phyloP scores from a whole-genome alignment of 2,113 vertebrate species.

The Thalassarche chlororhynchos region DNA sequence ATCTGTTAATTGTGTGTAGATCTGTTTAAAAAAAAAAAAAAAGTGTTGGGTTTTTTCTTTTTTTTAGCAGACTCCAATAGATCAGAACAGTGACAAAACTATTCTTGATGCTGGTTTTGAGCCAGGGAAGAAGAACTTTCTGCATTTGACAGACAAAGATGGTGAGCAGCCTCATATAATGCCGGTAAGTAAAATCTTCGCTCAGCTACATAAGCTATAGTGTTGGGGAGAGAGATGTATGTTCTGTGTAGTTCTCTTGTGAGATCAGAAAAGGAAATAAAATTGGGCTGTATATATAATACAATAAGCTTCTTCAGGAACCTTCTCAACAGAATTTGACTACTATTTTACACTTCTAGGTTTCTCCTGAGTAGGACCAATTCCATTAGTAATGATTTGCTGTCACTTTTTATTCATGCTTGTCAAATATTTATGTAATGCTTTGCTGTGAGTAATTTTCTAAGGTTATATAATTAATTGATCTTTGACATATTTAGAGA shows the following conservation, averaged over 20 bases:
- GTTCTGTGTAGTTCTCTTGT: not conserved
- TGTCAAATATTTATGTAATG: not conserved
- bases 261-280: not conserved
- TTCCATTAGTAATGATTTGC: not conserved
- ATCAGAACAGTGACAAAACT: constrained; percentile 88
- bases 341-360: not conserved
- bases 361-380: not conserved
- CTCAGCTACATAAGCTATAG: not conserved
- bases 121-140: constrained; percentile 93
- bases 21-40: not conserved
- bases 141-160: constrained; percentile 94
- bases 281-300: not conserved
- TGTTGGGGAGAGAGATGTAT: not conserved
- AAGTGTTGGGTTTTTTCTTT: not conserved
- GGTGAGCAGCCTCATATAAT: constrained; percentile 92
- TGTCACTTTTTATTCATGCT: not conserved
- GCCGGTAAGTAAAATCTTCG: constrained; percentile 77
- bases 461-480: not conserved
- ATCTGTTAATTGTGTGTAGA: not conserved
- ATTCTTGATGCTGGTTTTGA: constrained; percentile 93
- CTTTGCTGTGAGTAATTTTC: not conserved
- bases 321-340: not conserved
- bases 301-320: not conserved
- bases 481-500: not conserved
- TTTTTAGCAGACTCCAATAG: constrained; percentile 80